phyloP scores from a whole-genome alignment of 92 coral and sea anemone species.

The Paragorgia papillata region DNA sequence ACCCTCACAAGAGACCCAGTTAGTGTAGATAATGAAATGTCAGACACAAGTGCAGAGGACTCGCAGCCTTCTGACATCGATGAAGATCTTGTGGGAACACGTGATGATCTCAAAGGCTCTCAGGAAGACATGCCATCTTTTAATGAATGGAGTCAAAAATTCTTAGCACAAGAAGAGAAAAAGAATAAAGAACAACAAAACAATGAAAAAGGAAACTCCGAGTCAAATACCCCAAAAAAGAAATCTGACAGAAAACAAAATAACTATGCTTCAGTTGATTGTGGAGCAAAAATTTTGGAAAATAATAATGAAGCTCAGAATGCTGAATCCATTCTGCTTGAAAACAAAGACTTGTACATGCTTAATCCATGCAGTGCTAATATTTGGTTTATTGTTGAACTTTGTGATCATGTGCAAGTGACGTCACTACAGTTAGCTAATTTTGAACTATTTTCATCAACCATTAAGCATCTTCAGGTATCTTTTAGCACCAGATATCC shows the following conservation, averaged over 20 bases:
- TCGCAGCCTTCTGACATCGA: not conserved
- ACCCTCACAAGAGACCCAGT: not conserved
- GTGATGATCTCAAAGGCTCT: slow-evolving; percentile 5
- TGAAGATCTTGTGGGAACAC: slow-evolving; percentile 23
- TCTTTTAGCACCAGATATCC: slow-evolving; percentile 92
- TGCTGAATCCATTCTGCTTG: slow-evolving; percentile 72
- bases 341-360: slow-evolving; percentile 92
- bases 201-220: slow-evolving; percentile 47
- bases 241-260: slow-evolving; percentile 85
- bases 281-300: slow-evolving; percentile 87
- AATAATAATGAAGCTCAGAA: slow-evolving; percentile 82
- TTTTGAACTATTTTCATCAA: slow-evolving; percentile 93
- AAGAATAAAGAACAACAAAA: slow-evolving; percentile 67
- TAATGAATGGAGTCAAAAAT: slow-evolving; percentile 86
- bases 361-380: slow-evolving; percentile 94
- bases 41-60: slow-evolving; percentile 71
- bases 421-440: slow-evolving; percentile 90
- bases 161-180: slow-evolving; percentile 85
- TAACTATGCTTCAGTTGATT: slow-evolving; percentile 92
- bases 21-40: slow-evolving; percentile 41
- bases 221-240: slow-evolving; percentile 55
- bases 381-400: slow-evolving; percentile 93
- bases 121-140: slow-evolving; percentile 95
- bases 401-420: slow-evolving; percentile 88
- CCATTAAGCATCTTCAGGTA: slow-evolving; percentile 87